Percentiles rank a stretch among this genome's conserved stretches.
These are phyloP conservation scores for Grallaria varia DNA, from an alignment of 2,113 vertebrate genomes.

Conservation along the genomic window DNA sequence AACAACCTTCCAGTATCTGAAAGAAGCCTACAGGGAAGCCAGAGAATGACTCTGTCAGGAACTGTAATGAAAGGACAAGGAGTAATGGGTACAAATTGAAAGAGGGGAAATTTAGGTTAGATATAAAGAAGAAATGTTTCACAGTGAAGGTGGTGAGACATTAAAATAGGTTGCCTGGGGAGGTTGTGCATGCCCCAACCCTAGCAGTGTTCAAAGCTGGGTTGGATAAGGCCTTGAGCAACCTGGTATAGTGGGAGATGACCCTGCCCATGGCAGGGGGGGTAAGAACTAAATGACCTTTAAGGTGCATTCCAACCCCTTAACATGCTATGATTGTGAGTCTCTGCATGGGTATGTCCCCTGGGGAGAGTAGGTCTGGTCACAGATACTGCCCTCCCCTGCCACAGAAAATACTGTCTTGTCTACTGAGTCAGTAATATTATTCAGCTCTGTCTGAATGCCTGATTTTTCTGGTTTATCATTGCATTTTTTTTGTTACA, in stretches of 20 bases:
- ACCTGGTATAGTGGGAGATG: neutral
- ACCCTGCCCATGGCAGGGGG: accelerated
- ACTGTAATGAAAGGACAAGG: neutral
- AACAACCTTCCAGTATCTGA: neutral
- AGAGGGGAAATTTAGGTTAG: neutral
- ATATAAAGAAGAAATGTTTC: neutral
- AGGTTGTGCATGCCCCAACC: neutral
- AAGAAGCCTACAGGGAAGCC: neutral
- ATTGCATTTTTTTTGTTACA: neutral
- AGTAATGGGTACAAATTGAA: neutral
- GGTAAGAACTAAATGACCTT: neutral
- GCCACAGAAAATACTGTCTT: neutral
- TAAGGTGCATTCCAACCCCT: neutral
- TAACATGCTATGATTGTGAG: neutral
- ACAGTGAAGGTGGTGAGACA: too few relatives aligned
- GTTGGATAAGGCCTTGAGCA: neutral
- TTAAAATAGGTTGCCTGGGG: neutral
- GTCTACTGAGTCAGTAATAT: neutral
- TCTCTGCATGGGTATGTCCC: neutral
- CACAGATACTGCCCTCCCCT: neutral
- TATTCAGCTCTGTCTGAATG: neutral
- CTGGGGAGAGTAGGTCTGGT: neutral
- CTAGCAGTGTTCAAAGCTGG: neutral
- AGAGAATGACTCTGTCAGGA: neutral
- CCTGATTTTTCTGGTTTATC: neutral